Percentiles rank a stretch among this genome's conserved stretches.
phyloP scores from a whole-genome alignment of 2,797 vertebrate species.

The Gymnothorax javanicus region DNA sequence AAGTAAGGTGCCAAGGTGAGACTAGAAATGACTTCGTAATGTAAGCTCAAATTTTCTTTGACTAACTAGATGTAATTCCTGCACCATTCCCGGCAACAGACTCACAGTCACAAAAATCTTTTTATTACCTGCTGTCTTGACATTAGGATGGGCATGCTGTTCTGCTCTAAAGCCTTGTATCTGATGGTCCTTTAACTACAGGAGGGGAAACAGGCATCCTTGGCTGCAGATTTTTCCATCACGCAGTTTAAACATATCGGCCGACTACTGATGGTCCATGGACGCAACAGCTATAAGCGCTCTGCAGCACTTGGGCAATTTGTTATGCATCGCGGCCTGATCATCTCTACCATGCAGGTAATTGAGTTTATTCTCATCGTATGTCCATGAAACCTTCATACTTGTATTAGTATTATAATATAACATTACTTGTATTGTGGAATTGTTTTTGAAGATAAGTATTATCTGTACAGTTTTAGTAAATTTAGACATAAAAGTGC shows the following conservation, averaged over 20 bases:
- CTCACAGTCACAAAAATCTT: background rate
- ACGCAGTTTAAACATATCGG: constrained; percentile 94
- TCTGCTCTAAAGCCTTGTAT: background rate
- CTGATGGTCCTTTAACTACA: constrained; percentile 52
- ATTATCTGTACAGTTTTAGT: background rate
- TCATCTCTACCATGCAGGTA: constrained; percentile 99
- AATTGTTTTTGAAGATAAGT: background rate
- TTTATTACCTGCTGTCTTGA: background rate
- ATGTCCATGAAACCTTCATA: background rate
- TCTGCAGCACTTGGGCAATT: constrained; percentile 97
- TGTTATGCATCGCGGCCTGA: constrained; percentile 96
- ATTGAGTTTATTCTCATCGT: background rate
- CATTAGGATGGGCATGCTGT: background rate
- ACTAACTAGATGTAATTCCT: background rate
- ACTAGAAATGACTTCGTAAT: too few species aligned
- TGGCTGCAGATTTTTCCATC: constrained; percentile 97
- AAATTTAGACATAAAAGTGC: background rate
- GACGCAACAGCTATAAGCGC: constrained; percentile 97
- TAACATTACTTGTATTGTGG: background rate
- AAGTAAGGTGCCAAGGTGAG: too few species aligned
- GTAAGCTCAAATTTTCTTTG: too few species aligned
- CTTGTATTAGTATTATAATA: too few species aligned
- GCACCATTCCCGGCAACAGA: background rate
- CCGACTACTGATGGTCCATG: constrained; percentile 94
- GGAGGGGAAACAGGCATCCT: constrained; percentile 95